Conservation (phyloP, 2,888 invertebrate species). For the Candidula unifasciata region DNA sequence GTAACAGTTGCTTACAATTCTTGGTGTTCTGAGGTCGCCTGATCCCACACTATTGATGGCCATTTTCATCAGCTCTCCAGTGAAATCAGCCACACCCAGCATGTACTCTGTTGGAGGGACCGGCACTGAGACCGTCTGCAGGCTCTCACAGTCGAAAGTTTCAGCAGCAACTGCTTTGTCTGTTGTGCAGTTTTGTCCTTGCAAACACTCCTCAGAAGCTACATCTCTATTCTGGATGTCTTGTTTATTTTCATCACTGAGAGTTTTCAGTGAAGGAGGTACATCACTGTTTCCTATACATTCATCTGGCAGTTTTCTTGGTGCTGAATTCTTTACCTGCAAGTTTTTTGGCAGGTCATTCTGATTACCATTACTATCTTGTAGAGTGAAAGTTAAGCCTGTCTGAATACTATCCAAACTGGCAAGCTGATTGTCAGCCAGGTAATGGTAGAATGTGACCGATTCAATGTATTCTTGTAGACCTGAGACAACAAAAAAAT, state of each 20-base stretch:
- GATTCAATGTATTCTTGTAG: conserved; percentile 92
- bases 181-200: not conserved
- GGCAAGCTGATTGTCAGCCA: conserved; percentile 82
- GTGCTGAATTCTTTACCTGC: not conserved
- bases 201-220: conserved; percentile 7
- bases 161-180: not conserved
- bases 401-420: conserved; percentile 81
- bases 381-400: conserved; percentile 61
- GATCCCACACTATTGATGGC: conserved; percentile 89
- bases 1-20: conserved; percentile 29
- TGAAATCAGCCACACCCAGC: conserved; percentile 90
- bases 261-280: not conserved
- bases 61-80: conserved; percentile 93
- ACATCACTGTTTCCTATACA: not conserved
- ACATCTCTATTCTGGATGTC: not conserved
- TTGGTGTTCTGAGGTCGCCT: conserved; percentile 66
- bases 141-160: not conserved
- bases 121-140: conserved; percentile 57
- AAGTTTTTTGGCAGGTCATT: not conserved
- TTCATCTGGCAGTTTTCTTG: not conserved
- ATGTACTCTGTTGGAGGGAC: conserved; percentile 81
- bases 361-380: not conserved
- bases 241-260: not conserved
- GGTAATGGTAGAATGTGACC: conserved; percentile 86
- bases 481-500: conserved; percentile 68